Percentiles rank a stretch among this genome's conserved stretches.
Evolutionary conservation across 2,797 vertebrate genomes (phyloP).

Genomic region (Enteromius viviparus): DNA sequence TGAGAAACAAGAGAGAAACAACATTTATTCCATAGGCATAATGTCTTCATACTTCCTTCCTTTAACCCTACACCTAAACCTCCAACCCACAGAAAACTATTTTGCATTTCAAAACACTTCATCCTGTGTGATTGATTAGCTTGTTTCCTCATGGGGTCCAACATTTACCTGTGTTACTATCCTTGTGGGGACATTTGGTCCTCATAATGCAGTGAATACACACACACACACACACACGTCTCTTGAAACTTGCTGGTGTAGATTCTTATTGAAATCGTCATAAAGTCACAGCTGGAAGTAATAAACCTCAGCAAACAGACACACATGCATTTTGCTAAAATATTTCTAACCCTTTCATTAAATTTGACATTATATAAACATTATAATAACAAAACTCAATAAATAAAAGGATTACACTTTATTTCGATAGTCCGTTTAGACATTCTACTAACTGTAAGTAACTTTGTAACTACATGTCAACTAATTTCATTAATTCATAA

Average conservation of each 20-base stretch:
- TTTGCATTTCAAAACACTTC: neutral
- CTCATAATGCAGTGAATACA: too few species aligned
- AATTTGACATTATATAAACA: too few species aligned
- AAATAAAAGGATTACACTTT: neutral
- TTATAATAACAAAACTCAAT: neutral
- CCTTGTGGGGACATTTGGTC: too few species aligned
- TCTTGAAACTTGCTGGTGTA: constrained; percentile 26
- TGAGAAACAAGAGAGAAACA: constrained; percentile 36
- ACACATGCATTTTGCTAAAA: too few species aligned
- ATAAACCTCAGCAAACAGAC: neutral
- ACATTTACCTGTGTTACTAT: too few species aligned
- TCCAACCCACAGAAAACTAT: neutral
- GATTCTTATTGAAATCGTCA: constrained; percentile 18
- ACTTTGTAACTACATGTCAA: too few species aligned
- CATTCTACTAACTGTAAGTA: too few species aligned
- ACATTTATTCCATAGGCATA: neutral
- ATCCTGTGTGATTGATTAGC: neutral
- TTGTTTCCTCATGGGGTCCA: neutral
- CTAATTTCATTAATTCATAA: too few species aligned
- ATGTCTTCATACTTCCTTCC: neutral
- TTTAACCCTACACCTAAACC: neutral
- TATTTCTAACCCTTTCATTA: too few species aligned
- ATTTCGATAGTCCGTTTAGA: too few species aligned
- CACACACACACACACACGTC: neutral
- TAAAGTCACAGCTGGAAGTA: neutral